phyloP scores from a whole-genome alignment of 2,797 vertebrate genomes.

The Hydrophis major region DNA sequence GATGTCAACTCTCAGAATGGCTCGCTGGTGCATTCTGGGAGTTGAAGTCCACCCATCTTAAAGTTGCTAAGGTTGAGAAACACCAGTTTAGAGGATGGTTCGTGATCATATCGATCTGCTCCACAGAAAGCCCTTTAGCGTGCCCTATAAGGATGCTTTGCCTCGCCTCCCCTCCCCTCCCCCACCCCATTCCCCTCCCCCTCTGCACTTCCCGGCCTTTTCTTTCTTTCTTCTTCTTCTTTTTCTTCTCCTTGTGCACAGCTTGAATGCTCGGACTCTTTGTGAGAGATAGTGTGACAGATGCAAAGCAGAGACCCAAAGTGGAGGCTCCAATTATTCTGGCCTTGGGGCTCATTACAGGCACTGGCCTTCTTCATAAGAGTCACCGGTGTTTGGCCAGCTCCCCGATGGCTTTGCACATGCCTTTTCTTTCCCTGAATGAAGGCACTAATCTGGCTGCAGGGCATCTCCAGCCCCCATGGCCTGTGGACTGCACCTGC shows the following conservation, averaged over 20 bases:
- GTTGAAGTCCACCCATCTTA: background rate
- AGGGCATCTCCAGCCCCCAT: conserved; percentile 60
- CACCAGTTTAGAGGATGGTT: background rate
- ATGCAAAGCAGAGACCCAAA: conserved; percentile 49
- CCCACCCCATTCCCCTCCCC: background rate
- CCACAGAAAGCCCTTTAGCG: background rate
- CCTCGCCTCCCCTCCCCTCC: background rate
- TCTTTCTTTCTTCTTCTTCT: background rate
- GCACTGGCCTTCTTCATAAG: conserved; percentile 40
- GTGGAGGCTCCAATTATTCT: conserved; percentile 56
- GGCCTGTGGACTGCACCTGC: conserved; percentile 63
- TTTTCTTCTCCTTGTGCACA: background rate
- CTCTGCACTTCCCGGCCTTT: background rate
- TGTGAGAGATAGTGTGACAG: conserved; percentile 4
- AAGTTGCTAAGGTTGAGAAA: background rate
- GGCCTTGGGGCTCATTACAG: conserved; percentile 58
- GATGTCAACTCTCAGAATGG: background rate
- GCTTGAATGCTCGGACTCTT: background rate
- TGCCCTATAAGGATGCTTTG: conserved; percentile 6
- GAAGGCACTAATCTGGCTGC: conserved; percentile 65
- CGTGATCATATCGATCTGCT: background rate
- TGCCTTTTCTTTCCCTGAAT: conserved; percentile 64
- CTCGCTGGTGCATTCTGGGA: background rate
- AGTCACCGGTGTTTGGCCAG: conserved; percentile 63
- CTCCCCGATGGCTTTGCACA: conserved; percentile 61